Percentiles rank a stretch among this genome's conserved stretches.
phyloP scores from a whole-genome alignment of 2,113 vertebrate species.

The Rhodinocichla rosea region DNA sequence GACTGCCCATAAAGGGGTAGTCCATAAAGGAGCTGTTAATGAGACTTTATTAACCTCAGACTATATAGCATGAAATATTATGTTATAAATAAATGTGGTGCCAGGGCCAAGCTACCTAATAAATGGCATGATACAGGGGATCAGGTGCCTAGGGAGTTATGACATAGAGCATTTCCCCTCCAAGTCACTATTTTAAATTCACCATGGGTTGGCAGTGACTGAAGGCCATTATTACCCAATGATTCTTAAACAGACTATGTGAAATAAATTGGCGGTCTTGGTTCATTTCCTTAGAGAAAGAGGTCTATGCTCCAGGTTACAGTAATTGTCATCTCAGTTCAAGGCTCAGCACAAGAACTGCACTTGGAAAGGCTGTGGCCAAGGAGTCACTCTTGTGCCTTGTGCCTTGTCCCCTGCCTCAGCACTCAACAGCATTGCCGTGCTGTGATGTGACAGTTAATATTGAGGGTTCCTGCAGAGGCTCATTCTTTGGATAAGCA shows the following conservation, averaged over 20 bases:
- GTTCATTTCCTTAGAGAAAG: constrained; percentile 7
- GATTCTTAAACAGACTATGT: neutral
- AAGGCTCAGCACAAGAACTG: neutral
- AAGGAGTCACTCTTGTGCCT: neutral
- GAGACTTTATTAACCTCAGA: constrained; percentile 72
- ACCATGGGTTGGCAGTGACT: neutral
- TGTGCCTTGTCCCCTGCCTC: accelerated
- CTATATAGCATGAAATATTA: constrained; percentile 15
- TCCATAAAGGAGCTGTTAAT: constrained; percentile 56
- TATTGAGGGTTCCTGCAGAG: neutral
- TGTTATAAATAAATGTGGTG: constrained; percentile 52
- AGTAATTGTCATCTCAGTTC: neutral
- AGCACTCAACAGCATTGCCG: neutral
- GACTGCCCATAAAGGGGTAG: neutral
- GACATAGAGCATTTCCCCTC: neutral
- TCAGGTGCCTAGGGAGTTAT: neutral
- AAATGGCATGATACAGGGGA: neutral
- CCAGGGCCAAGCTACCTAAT: neutral
- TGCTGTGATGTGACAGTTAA: neutral
- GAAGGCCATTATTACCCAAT: neutral
- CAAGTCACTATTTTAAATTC: constrained; percentile 34
- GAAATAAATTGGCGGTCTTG: constrained; percentile 21
- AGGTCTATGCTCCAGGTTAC: neutral
- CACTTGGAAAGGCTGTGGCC: neutral
- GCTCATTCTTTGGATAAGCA: neutral